These are phyloP conservation scores for Podarcis siculus DNA, from an alignment of 2,797 vertebrate species.

Conservation along the genomic window DNA sequence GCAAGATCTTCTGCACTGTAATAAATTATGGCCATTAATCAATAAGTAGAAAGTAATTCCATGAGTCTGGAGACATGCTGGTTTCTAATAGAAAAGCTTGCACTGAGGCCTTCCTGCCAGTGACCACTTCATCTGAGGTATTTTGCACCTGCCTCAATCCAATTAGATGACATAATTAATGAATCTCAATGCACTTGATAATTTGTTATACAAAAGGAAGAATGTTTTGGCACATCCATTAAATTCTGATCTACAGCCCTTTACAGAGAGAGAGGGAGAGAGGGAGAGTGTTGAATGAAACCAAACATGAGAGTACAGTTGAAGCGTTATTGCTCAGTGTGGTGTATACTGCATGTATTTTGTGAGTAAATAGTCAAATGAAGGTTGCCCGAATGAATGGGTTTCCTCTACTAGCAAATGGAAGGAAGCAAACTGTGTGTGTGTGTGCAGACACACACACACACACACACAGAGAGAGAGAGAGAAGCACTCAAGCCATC, in stretches of 20 bases:
- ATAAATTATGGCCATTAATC: constrained; percentile 99
- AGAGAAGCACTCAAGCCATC: constrained; percentile 55
- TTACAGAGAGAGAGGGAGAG: constrained; percentile 46
- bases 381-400: constrained; percentile 32
- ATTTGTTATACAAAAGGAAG: constrained; percentile 89
- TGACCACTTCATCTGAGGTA: constrained; percentile 96
- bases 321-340: constrained; percentile 48
- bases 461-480: background rate
- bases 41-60: constrained; percentile 98
- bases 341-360: constrained; percentile 25
- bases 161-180: constrained; percentile 99
- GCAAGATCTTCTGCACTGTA: constrained; percentile 94
- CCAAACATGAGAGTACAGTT: background rate
- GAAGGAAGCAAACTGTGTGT: constrained; percentile 18
- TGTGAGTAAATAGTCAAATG: constrained; percentile 41
- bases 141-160: constrained; percentile 96
- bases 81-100: constrained; percentile 98
- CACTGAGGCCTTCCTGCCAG: constrained; percentile 87
- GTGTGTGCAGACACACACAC: background rate
- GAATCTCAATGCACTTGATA: constrained; percentile 87
- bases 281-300: constrained; percentile 3
- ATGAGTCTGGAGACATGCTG: constrained; percentile 98
- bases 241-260: constrained; percentile 83
- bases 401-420: constrained; percentile 30
- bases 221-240: constrained; percentile 86